Percentiles rank a stretch among this genome's conserved stretches.
Conservation (phyloP, 2,888 invertebrate genomes). For the Cheilosia scutellata region DNA sequence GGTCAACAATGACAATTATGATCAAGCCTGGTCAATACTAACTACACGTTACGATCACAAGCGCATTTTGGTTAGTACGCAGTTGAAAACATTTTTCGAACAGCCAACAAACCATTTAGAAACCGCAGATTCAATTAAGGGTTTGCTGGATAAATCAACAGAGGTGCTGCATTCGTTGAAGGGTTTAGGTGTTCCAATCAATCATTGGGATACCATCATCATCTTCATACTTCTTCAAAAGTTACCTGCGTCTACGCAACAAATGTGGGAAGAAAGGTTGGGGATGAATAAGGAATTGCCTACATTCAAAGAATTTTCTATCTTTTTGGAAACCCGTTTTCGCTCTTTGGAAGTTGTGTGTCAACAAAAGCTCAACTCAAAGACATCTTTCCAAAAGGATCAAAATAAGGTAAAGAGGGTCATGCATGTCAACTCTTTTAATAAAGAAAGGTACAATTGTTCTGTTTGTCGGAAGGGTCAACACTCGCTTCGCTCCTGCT, state of each 20-base stretch:
- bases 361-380: background rate
- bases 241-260: slow-evolving; percentile 16
- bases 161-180: slow-evolving; percentile 6
- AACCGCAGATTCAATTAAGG: slow-evolving; percentile 13
- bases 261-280: slow-evolving; percentile 32
- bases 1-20: slow-evolving; percentile 22
- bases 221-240: slow-evolving; percentile 4
- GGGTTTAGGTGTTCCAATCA: background rate
- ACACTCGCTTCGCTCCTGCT: slow-evolving; percentile 13
- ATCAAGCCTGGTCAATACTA: slow-evolving; percentile 24
- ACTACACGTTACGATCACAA: slow-evolving; percentile 34
- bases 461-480: slow-evolving; percentile 6
- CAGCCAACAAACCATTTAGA: slow-evolving; percentile 9
- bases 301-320: slow-evolving; percentile 1
- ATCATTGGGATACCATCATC: slow-evolving; percentile 14
- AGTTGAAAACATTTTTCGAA: slow-evolving; percentile 14
- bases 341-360: slow-evolving; percentile 13
- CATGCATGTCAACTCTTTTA: background rate
- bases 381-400: background rate
- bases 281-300: slow-evolving; percentile 15
- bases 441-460: background rate
- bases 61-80: slow-evolving; percentile 25
- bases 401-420: background rate
- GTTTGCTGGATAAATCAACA: slow-evolving; percentile 6
- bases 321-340: slow-evolving; percentile 31